A percentile compares a stretch with the other conserved stretches of the same genome.
Evolutionary conservation across 2,888 invertebrate species (phyloP).

Genomic region (Amphipyra tragopoginis): DNA sequence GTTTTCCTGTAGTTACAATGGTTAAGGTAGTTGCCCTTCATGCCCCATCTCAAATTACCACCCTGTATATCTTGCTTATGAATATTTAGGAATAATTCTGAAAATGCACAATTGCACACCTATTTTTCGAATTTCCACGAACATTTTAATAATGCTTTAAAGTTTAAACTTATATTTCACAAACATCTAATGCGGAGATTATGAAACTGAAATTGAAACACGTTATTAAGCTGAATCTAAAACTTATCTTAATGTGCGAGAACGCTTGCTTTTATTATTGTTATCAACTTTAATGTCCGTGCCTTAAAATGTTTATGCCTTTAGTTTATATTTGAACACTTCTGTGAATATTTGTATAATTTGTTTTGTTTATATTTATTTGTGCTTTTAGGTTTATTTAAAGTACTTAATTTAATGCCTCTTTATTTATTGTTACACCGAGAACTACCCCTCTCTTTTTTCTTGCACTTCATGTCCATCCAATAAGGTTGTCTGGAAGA

Average conservation of each 20-base stretch:
- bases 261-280: constrained; percentile 3
- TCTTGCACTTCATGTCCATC: too few relatives aligned
- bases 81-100: too few relatives aligned
- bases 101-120: neutral
- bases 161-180: neutral
- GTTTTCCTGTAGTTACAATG: too few relatives aligned
- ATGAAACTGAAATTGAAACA: neutral
- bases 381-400: too few relatives aligned
- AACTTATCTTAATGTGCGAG: constrained; percentile 2
- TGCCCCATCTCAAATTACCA: too few relatives aligned
- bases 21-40: too few relatives aligned
- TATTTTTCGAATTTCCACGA: neutral
- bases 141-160: neutral
- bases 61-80: too few relatives aligned
- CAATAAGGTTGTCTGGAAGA: too few relatives aligned
- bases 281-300: neutral
- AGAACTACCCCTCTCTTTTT: too few relatives aligned
- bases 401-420: too few relatives aligned
- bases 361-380: too few relatives aligned
- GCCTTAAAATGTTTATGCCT: neutral
- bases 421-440: too few relatives aligned
- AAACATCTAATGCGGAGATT: neutral
- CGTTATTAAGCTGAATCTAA: neutral
- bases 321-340: neutral
- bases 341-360: neutral